Evolutionary conservation across 2,797 vertebrate species (phyloP).

Genomic region (Lutra lutra): DNA sequence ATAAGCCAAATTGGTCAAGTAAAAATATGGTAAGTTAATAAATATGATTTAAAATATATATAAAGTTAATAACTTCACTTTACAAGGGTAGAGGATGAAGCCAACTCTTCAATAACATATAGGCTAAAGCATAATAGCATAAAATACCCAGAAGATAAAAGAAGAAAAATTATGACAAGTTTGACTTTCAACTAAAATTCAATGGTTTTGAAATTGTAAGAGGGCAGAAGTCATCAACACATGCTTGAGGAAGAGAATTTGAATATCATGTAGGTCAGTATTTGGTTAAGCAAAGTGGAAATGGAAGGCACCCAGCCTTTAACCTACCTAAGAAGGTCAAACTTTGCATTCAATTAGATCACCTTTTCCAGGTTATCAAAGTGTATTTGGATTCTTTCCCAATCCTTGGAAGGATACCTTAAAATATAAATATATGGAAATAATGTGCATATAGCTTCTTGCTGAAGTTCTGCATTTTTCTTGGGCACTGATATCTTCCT

Average conservation of each 20-base stretch:
- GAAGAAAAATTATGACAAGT: background rate
- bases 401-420: background rate
- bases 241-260: background rate
- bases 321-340: background rate
- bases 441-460: background rate
- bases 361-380: background rate
- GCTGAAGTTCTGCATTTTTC: background rate
- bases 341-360: background rate
- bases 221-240: background rate
- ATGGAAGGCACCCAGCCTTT: background rate
- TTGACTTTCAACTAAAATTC: background rate
- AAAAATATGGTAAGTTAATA: background rate
- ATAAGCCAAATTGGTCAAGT: background rate
- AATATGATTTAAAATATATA: background rate
- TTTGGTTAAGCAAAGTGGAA: background rate
- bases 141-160: background rate
- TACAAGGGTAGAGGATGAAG: background rate
- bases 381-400: background rate
- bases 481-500: background rate
- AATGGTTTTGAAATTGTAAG: background rate
- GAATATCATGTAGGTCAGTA: background rate
- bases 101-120: background rate
- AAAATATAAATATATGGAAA: background rate
- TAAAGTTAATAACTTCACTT: background rate
- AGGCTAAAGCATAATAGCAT: background rate